These are phyloP conservation scores for Gymnopithys bicolor DNA, from an alignment of 2,797 vertebrate species.

Conservation along the genomic window DNA sequence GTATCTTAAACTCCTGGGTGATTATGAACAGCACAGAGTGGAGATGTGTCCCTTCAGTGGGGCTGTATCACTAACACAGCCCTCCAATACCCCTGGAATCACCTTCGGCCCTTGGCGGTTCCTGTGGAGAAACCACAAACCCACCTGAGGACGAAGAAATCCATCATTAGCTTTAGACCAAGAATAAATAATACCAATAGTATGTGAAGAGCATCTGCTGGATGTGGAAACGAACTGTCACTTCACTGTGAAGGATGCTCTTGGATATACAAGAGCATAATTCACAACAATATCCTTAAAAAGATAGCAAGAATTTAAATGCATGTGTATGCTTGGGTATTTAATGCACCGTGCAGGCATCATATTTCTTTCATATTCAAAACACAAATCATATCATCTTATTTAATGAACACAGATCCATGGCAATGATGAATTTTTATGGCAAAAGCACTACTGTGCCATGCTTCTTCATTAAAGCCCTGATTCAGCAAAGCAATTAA, in stretches of 20 bases:
- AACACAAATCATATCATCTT: conserved; percentile 61
- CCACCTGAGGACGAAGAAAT: background rate
- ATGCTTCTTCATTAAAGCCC: conserved; percentile 55
- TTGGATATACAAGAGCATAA: conserved; percentile 53
- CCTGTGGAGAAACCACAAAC: conserved; percentile 45
- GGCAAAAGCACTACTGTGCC: conserved; percentile 31
- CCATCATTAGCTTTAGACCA: conserved; percentile 29
- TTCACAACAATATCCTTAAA: conserved; percentile 60
- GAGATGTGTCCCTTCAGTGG: background rate
- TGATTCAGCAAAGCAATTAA: conserved; percentile 63
- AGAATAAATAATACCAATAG: conserved; percentile 71
- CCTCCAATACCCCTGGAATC: conserved; percentile 8
- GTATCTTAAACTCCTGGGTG: background rate
- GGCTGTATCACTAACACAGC: background rate
- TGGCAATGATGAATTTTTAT: conserved; percentile 63
- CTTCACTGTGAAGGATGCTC: conserved; percentile 49
- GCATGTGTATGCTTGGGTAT: conserved; percentile 43
- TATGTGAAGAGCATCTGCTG: conserved; percentile 56
- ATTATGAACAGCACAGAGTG: rapidly evolving
- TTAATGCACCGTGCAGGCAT: conserved; percentile 63
- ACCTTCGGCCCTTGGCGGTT: background rate
- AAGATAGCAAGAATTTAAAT: conserved; percentile 70
- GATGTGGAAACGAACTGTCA: conserved; percentile 60
- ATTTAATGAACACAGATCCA: conserved; percentile 60
- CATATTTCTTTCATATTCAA: conserved; percentile 64